Percentiles rank a stretch among this genome's conserved stretches.
Conservation (phyloP, 2,888 invertebrate genomes). For the Epinotia ramella region DNA sequence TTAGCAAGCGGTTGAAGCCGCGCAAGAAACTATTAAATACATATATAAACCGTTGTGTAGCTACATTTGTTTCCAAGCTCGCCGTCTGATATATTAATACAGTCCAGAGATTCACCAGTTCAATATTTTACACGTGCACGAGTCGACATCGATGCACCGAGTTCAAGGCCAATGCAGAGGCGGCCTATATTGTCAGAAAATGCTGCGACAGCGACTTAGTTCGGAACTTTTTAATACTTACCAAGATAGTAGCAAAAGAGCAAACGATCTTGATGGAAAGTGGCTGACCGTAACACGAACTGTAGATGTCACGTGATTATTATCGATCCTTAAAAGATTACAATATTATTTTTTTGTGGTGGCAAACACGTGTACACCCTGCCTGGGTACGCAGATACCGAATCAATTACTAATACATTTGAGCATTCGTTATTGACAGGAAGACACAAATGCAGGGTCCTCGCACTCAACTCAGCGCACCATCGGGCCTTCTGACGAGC, state of each 20-base stretch:
- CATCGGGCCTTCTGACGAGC: too few relatives aligned
- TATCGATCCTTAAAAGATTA: not conserved
- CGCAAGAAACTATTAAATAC: too few relatives aligned
- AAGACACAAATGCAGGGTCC: too few relatives aligned
- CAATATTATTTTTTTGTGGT: too few relatives aligned
- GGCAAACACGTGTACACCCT: too few relatives aligned
- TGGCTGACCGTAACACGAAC: too few relatives aligned
- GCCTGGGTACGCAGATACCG: too few relatives aligned
- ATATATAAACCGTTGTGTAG: too few relatives aligned
- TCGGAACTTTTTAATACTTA: not conserved
- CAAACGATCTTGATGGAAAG: not conserved
- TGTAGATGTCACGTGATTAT: not conserved
- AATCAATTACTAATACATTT: too few relatives aligned
- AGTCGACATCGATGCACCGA: conserved; percentile 35
- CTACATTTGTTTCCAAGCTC: not conserved
- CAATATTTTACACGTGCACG: conserved; percentile 25
- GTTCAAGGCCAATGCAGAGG: conserved; percentile 46
- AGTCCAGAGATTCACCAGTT: conserved; percentile 7
- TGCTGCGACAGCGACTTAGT: conserved; percentile 24
- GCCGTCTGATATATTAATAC: not conserved
- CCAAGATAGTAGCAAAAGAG: not conserved
- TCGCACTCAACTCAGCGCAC: too few relatives aligned
- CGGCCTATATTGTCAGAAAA: conserved; percentile 30
- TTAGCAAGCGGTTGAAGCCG: too few relatives aligned
- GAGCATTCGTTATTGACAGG: too few relatives aligned